Base-by-base conservation (phyloP, 1,140 invertebrate genomes). In the Rhopalosiphum padi region DNA sequence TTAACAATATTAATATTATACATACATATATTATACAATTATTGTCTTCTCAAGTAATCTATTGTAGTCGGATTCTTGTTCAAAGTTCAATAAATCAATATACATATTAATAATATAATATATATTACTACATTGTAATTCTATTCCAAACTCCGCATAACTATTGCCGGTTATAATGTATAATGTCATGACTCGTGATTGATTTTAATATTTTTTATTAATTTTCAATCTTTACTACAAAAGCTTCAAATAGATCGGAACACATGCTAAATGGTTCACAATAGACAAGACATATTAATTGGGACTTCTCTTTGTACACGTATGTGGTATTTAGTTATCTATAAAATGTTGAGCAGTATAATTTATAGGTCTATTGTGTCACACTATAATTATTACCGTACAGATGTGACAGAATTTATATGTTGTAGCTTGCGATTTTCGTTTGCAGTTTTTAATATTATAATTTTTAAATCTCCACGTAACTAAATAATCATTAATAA, bases 401-500 rank as follows among this genome's bases (percentile, higher is more conserved):
- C 60, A 77, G 60, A 77, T 77, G 30, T n/a, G 15, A 18, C 30
- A 68, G 3, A 68, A 68, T 18, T 4, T 18, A 68, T 68, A 68
- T n/a, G 11, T 68, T n/a, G 60, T n/a, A 68, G 25, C 30, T 68
- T 68, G 30, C 11, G 4, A 77, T 77, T 35, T 68, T n/a, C 30
- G 6, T 77, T 77, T n/a, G 21, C 15, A n/a, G n/a, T n/a, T 77
- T n/a, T 77, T 77, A 77, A 77, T n/a, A n/a, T 77, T 77, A 77
- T 77, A n/a, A 77, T n/a, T 77, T n/a, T n/a, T 6, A 77, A n/a
- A 77, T 77, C 30, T 77, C 5, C 30, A 4, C 60, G 30, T 77
- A 77, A 77, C n/a, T 77, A n/a, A 77, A 77, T 77, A n/a, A n/a
- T 77, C n/a, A 4, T 77, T 77, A 77, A 68, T 68, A 77, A 77